Conservation (phyloP, 1,140 invertebrate genomes). For the Drosophila yakuba region DNA sequence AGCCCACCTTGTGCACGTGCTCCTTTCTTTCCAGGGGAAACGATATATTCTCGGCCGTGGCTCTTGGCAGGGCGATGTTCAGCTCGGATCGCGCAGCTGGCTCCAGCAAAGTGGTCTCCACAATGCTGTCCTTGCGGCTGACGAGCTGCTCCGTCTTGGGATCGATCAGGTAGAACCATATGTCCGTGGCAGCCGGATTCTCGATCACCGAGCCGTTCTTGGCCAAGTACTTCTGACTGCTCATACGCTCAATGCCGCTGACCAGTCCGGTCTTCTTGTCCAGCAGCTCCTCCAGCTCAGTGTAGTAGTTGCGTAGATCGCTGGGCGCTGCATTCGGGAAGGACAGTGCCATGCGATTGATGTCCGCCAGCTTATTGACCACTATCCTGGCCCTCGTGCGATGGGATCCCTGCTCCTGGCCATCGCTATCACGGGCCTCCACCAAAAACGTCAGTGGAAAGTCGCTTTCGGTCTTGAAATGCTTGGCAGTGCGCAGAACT, state of each 20-base stretch:
- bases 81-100: constrained; percentile 87
- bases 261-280: constrained; percentile 91
- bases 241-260: constrained; percentile 91
- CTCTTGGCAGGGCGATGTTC: constrained; percentile 88
- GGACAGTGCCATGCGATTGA: constrained; percentile 91
- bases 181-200: constrained; percentile 91
- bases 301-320: constrained; percentile 88
- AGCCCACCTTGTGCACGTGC: constrained; percentile 73
- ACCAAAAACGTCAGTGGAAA: constrained; percentile 91
- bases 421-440: constrained; percentile 85
- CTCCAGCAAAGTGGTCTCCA: constrained; percentile 87
- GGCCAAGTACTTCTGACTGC: constrained; percentile 88
- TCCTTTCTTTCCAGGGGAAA: constrained; percentile 85
- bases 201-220: constrained; percentile 91
- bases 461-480: constrained; percentile 88
- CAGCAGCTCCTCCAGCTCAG: constrained; percentile 88
- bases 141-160: constrained; percentile 91
- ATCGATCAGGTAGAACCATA: constrained; percentile 95
- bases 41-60: constrained; percentile 89
- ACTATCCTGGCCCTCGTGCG: constrained; percentile 74
- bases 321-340: constrained; percentile 91
- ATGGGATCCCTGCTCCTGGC: constrained; percentile 74
- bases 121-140: constrained; percentile 88
- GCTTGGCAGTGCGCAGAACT: constrained; percentile 89
- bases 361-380: constrained; percentile 89